A percentile compares a stretch with the other conserved stretches of the same genome.
Conservation (phyloP, 2,113 vertebrate species). For the Semicossyphus pulcher region DNA sequence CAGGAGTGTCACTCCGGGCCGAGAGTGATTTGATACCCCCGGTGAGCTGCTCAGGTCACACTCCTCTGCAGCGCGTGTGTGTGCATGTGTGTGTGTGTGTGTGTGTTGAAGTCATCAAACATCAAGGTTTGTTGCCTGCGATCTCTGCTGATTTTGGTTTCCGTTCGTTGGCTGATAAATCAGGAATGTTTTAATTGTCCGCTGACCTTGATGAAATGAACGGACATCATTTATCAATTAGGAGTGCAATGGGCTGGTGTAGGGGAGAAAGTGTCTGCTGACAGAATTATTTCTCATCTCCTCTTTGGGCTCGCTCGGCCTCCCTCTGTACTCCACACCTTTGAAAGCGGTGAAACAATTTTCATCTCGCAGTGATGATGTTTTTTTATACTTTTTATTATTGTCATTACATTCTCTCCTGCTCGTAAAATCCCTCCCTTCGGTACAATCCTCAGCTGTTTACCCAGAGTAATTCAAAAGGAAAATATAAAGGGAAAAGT, state of each 20-base stretch:
- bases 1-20: constrained; percentile 35
- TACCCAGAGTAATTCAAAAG: constrained; percentile 66
- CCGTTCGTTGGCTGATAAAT: constrained; percentile 69
- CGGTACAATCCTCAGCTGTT: constrained; percentile 61
- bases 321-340: constrained; percentile 18
- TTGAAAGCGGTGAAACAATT: constrained; percentile 41
- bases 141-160: constrained; percentile 64
- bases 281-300: constrained; percentile 73
- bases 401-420: constrained; percentile 37
- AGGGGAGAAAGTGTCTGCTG: constrained; percentile 60
- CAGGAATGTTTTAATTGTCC: constrained; percentile 77
- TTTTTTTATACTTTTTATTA: constrained; percentile 28
- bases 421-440: constrained; percentile 51
- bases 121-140: constrained; percentile 39
- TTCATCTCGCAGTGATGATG: constrained; percentile 30
- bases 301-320: constrained; percentile 55
- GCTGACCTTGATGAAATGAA: constrained; percentile 77
- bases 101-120: constrained; percentile 41
- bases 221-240: constrained; percentile 78
- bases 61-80: constrained; percentile 16
- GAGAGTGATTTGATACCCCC: constrained; percentile 52
- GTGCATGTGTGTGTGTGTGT: constrained; percentile 35
- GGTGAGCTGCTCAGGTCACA: constrained; percentile 57
- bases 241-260: constrained; percentile 68
- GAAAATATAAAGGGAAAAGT: constrained; percentile 33